Evolutionary conservation across 2,888 invertebrate genomes (phyloP).

Genomic region (Amblyjoppa proteus): DNA sequence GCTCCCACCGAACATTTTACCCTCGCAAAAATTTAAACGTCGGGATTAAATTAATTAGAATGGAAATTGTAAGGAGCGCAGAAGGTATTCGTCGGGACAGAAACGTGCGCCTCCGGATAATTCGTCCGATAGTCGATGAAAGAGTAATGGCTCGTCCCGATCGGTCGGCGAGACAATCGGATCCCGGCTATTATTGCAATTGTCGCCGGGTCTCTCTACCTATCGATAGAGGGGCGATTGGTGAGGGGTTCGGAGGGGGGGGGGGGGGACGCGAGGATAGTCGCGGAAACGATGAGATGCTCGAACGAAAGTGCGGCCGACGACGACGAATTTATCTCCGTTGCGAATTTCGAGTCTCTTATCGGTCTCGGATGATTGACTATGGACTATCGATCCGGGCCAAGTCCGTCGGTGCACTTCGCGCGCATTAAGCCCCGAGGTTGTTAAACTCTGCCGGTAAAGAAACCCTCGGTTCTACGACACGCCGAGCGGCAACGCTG

Average conservation of each 20-base stretch:
- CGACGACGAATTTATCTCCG: slow-evolving; percentile 14
- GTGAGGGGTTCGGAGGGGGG: background rate
- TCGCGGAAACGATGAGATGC: slow-evolving; percentile 14
- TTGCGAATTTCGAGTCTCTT: slow-evolving; percentile 4
- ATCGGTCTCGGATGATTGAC: slow-evolving; percentile 42
- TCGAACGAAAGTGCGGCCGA: slow-evolving; percentile 8
- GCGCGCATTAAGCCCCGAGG: slow-evolving; percentile 34
- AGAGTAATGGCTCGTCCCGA: slow-evolving; percentile 47
- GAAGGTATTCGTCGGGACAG: background rate
- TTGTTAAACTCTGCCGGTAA: slow-evolving; percentile 34
- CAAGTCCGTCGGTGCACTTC: slow-evolving; percentile 20
- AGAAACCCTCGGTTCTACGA: slow-evolving; percentile 21
- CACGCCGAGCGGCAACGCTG: slow-evolving; percentile 1
- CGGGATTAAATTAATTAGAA: slow-evolving; percentile 47
- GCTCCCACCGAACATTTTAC: slow-evolving; percentile 10
- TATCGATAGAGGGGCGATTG: background rate
- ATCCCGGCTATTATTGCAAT: slow-evolving; percentile 42
- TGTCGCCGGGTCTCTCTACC: slow-evolving; percentile 1
- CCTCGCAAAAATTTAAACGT: slow-evolving; percentile 24
- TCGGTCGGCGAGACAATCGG: slow-evolving; percentile 21
- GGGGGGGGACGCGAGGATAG: background rate
- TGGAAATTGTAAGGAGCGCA: slow-evolving; percentile 19
- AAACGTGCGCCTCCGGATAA: slow-evolving; percentile 1
- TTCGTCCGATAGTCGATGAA: slow-evolving; percentile 33
- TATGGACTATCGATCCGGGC: slow-evolving; percentile 60